These are phyloP conservation scores for Ispidina picta DNA, from an alignment of 2,797 vertebrate genomes.

Conservation along the genomic window DNA sequence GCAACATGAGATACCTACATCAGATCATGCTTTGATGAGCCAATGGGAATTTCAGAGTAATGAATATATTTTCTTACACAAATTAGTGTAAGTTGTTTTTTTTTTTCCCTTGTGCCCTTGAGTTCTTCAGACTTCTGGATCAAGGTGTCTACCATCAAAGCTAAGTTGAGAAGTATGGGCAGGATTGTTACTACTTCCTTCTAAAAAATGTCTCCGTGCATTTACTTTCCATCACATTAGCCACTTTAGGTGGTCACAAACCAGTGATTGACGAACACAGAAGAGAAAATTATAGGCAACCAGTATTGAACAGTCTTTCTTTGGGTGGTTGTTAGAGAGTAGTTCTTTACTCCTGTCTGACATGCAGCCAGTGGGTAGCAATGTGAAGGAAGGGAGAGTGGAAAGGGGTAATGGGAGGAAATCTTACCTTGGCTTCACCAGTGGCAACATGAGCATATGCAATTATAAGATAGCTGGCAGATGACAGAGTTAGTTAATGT, in stretches of 20 bases:
- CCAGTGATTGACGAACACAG: neutral
- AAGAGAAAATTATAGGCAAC: neutral
- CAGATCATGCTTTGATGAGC: neutral
- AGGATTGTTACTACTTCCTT: neutral
- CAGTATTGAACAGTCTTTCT: neutral
- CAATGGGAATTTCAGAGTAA: neutral
- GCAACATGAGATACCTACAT: neutral
- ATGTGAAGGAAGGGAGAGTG: slow-evolving; percentile 11
- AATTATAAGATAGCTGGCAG: slow-evolving; percentile 85
- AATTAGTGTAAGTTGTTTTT: neutral
- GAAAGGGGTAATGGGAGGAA: slow-evolving; percentile 62
- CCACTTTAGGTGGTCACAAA: neutral
- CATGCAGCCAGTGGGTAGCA: neutral
- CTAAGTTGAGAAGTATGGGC: neutral
- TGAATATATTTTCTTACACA: neutral
- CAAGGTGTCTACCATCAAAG: neutral
- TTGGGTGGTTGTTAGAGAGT: neutral
- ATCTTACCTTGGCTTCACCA: slow-evolving; percentile 73
- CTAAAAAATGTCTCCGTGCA: neutral
- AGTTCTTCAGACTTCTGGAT: neutral
- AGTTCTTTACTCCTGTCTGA: neutral
- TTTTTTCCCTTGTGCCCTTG: neutral
- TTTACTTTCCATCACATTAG: neutral
- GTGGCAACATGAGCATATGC: slow-evolving; percentile 74
- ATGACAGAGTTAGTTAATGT: slow-evolving; percentile 87